A percentile compares a stretch with the other conserved stretches of the same genome.
Conservation (phyloP, 2,888 invertebrate genomes). For the Drosophila quasianomalipes region DNA sequence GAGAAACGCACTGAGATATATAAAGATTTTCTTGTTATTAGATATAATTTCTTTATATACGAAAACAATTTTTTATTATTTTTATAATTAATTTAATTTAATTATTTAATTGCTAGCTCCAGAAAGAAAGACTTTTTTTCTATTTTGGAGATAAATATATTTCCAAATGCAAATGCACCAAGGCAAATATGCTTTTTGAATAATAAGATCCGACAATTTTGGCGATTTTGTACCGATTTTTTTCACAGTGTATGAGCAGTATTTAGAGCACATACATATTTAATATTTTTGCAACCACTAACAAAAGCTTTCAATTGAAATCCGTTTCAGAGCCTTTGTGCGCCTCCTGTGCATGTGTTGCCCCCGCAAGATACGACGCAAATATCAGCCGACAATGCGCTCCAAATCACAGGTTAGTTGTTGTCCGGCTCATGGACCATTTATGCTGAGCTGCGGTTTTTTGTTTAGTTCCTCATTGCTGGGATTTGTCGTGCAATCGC, state of each 20-base stretch:
- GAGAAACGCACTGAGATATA: background rate
- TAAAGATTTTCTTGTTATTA: background rate
- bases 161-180: background rate
- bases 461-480: constrained; percentile 30
- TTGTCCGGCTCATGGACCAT: constrained; percentile 24
- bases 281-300: background rate
- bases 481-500: constrained; percentile 31
- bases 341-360: constrained; percentile 96
- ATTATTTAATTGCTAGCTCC: no score
- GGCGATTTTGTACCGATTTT: background rate
- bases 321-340: constrained; percentile 93
- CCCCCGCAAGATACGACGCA: constrained; percentile 91
- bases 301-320: constrained; percentile 4
- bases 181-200: background rate
- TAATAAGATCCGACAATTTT: background rate
- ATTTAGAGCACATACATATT: background rate
- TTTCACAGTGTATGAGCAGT: background rate
- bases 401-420: constrained; percentile 93
- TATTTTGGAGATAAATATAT: background rate
- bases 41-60: background rate
- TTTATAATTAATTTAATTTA: no score
- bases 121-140: background rate
- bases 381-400: constrained; percentile 93
- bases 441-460: constrained; percentile 28
- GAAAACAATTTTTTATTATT: no score